Percentiles rank a stretch among this genome's conserved stretches.
phyloP scores from a whole-genome alignment of 2,113 vertebrate species.

The Diadophis punctatus region DNA sequence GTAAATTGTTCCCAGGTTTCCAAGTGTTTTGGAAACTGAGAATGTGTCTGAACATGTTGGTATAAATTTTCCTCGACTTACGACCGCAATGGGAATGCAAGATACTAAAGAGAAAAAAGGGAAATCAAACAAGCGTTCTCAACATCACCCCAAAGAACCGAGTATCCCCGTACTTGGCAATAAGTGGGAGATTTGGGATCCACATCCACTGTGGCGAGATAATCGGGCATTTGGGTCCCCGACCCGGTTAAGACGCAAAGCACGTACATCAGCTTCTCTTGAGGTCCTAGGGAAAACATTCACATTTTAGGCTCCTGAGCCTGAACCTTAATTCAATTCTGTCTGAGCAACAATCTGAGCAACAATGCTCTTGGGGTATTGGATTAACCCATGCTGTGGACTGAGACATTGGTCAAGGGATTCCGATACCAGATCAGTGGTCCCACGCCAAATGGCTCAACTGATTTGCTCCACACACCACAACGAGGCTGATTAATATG shows the following conservation, averaged over 20 bases:
- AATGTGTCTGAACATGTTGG: not conserved
- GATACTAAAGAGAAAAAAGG: not conserved
- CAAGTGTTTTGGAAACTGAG: not conserved
- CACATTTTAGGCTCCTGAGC: not conserved
- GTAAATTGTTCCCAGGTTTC: not conserved
- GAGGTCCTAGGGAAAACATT: conserved; percentile 38
- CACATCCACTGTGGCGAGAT: conserved; percentile 88
- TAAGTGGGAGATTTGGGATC: conserved; percentile 79
- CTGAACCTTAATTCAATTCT: not conserved
- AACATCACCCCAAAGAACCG: too few relatives aligned
- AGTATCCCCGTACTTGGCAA: conserved; percentile 73
- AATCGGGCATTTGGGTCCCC: conserved; percentile 74
- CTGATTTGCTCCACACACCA: not conserved
- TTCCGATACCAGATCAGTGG: not conserved
- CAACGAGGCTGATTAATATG: not conserved
- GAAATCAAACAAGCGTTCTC: not conserved
- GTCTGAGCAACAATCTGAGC: not conserved
- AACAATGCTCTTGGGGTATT: not conserved
- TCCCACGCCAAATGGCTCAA: not conserved
- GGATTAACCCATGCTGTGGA: not conserved
- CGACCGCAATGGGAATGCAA: too few relatives aligned
- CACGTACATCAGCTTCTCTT: conserved; percentile 86
- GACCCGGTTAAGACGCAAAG: conserved; percentile 90
- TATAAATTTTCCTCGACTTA: not conserved
- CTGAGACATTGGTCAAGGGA: not conserved